Base-by-base conservation (phyloP, 2,888 invertebrate species). In the Leuctra nigra region DNA sequence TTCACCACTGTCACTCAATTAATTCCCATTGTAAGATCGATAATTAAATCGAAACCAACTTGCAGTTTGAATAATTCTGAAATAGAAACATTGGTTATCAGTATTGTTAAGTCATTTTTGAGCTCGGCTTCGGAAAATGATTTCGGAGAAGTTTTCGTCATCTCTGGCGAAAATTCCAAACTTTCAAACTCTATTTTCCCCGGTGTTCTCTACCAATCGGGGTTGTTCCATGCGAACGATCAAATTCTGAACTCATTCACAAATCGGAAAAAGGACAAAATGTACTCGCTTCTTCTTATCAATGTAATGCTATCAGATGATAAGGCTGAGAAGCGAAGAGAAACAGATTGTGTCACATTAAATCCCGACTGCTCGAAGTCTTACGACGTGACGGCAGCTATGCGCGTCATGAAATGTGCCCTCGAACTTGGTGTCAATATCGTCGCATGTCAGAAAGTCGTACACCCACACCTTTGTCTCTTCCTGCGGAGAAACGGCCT, bases 361-460 rank as follows among this genome's bases (percentile, higher is more conserved):
- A 41, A 52, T 11, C 18, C 22, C 14, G 41, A 20, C n/a, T 22
- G 11, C 16, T 14, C 1, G 6, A 44, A 4, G 23, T 33, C 16
- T 35, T 50, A 14, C 18, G 13, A 50, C 11, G 13, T 59, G 35
- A 29, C 38, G 2, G 38, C 54, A 16, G 35, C 55, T 24, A 14
- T 47, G 20, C 20, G 13, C 4, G 54, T 60, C 13, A 35, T 60
- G 6, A 38, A 55, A n/a, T 22, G 33, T 36, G 57, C 47, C 24
- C 41, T 53, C 20, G 35, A 53, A 14, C 23, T 55, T n/a, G 39
- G 47, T 46, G 55, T 60, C 22, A 50, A 53, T 11, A 57, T 60
- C 6, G 39, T 60, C 6, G 60, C 55, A 11, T 60, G 60, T 35
- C 60, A 60, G 48, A 60, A 60, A 53, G 57, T 60, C 9, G 60